Evolutionary conservation across 2,113 vertebrate species (phyloP).

Genomic region (Corvus cornix): DNA sequence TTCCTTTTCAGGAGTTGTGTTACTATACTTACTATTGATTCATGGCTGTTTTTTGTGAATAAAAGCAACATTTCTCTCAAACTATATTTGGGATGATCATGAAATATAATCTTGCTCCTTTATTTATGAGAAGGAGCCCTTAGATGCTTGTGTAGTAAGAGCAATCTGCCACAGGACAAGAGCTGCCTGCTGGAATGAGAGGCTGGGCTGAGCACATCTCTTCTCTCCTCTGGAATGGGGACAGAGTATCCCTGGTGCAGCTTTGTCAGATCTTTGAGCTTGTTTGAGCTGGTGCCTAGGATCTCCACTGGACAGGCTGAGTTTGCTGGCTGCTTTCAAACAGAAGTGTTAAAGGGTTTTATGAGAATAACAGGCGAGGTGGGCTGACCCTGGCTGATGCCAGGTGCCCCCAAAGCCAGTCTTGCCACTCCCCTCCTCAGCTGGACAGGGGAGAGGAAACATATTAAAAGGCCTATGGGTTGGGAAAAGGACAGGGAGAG

Average conservation of each 20-base stretch:
- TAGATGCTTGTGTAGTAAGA: not conserved
- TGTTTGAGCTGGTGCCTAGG: not conserved
- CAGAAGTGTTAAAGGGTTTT: not conserved
- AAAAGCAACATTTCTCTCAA: not conserved
- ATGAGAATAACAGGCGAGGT: not conserved
- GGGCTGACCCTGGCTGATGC: not conserved
- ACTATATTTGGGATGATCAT: not conserved
- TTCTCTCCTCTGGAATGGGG: not conserved
- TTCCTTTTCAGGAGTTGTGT: not conserved
- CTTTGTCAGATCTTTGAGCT: not conserved
- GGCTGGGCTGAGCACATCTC: not conserved
- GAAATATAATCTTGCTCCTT: not conserved
- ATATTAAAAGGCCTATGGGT: fast-evolving
- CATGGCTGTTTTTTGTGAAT: not conserved
- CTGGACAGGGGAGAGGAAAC: not conserved
- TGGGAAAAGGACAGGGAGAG: not conserved
- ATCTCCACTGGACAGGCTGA: not conserved
- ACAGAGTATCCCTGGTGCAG: not conserved
- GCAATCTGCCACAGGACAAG: not conserved
- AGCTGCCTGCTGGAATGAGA: not conserved
- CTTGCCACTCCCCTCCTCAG: not conserved
- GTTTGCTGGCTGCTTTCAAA: not conserved
- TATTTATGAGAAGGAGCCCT: not conserved
- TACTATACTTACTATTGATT: not conserved
- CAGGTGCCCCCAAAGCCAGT: not conserved